These are phyloP conservation scores for Clavelina lepadiformis DNA, from an alignment of 23 tunicate species.

Conservation along the genomic window DNA sequence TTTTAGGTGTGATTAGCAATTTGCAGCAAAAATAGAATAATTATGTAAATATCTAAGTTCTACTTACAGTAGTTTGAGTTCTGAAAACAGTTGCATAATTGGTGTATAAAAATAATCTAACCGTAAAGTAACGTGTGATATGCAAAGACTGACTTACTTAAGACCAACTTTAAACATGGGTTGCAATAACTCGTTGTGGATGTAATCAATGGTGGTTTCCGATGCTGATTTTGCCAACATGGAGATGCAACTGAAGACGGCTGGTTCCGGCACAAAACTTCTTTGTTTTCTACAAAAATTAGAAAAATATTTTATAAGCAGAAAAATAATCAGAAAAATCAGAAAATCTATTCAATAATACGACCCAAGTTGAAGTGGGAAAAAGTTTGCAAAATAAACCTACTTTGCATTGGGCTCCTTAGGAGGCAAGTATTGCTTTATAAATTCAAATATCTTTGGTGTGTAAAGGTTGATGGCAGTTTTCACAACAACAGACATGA, in stretches of 20 bases:
- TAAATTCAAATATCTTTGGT: conserved; percentile 44
- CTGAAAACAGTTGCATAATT: no score
- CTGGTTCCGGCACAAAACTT: conserved; percentile 62
- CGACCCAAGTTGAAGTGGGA: not conserved
- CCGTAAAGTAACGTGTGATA: no score
- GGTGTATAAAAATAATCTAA: no score
- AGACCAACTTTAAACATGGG: conserved; percentile 74
- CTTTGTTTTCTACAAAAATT: conserved; percentile 65
- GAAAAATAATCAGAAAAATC: no score
- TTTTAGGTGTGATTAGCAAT: no score
- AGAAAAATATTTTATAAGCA: no score
- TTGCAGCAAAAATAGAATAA: no score
- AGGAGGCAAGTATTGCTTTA: conserved; percentile 52
- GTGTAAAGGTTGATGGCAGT: conserved; percentile 30
- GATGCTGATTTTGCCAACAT: conserved; percentile 61
- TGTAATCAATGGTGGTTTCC: conserved; percentile 21
- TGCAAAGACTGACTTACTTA: conserved; percentile 37
- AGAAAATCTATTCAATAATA: not conserved
- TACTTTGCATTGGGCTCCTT: conserved; percentile 69
- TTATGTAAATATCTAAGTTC: no score
- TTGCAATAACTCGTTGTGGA: conserved; percentile 52
- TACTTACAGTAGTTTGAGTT: no score
- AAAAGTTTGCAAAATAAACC: not conserved
- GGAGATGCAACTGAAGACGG: conserved; percentile 71
- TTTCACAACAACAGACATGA: conserved; percentile 35